Evolutionary conservation across 2,113 vertebrate genomes (phyloP).

Genomic region (Microcebus murinus): DNA sequence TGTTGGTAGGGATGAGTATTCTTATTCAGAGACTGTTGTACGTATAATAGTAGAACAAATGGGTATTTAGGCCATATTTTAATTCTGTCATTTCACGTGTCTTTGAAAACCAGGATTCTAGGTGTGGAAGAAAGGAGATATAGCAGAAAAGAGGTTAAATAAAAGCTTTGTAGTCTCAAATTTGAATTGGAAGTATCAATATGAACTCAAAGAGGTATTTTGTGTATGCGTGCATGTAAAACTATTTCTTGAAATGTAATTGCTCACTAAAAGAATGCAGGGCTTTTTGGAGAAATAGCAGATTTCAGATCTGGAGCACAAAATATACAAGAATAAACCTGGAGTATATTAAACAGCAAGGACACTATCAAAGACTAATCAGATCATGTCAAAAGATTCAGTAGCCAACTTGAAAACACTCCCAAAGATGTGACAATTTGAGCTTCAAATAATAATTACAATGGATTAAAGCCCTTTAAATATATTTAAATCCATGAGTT

Average conservation of each 20-base stretch:
- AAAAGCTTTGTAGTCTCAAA: not conserved
- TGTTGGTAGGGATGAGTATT: not conserved
- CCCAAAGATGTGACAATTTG: not conserved
- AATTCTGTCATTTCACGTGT: not conserved
- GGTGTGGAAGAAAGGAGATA: not conserved
- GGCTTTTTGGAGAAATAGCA: not conserved
- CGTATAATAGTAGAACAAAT: not conserved
- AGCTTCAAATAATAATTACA: not conserved
- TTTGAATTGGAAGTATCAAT: not conserved
- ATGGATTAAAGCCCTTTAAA: not conserved
- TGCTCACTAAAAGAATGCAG: not conserved
- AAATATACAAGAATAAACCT: not conserved
- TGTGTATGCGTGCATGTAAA: not conserved
- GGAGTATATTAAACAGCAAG: not conserved
- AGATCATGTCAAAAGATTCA: not conserved
- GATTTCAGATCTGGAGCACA: not conserved
- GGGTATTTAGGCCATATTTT: not conserved
- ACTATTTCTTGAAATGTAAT: not conserved
- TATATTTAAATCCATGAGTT: constrained; percentile 10
- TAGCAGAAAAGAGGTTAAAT: no score
- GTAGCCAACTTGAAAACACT: constrained; percentile 24
- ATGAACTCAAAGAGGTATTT: not conserved
- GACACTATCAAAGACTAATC: not conserved
- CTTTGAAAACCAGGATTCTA: not conserved
- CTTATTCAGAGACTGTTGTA: not conserved